These are phyloP conservation scores for Cydia strobilella DNA, from an alignment of 1,140 invertebrate species.

Conservation along the genomic window DNA sequence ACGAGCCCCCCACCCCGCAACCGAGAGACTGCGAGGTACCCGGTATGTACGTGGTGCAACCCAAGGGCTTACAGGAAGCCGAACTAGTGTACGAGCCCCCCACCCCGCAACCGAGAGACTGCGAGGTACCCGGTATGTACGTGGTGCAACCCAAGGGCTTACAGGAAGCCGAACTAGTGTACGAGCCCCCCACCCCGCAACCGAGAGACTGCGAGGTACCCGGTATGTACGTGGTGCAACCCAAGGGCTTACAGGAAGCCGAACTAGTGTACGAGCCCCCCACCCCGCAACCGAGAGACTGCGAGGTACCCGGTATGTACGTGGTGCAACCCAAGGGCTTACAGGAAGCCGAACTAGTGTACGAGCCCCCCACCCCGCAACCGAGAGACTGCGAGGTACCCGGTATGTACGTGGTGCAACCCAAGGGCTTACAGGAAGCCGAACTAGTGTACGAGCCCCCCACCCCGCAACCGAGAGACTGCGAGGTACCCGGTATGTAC, in stretches of 20 bases:
- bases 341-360: conserved; percentile 91
- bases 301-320: conserved; percentile 51
- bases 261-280: conserved; percentile 86
- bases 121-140: conserved; percentile 79
- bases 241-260: conserved; percentile 93
- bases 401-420: too few relatives aligned
- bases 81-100: conserved; percentile 86
- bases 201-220: background rate
- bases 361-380: conserved; percentile 75
- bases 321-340: conserved; percentile 93
- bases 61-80: conserved; percentile 93
- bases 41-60: conserved; percentile 89
- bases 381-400: background rate
- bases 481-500: too few relatives aligned
- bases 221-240: conserved; percentile 85
- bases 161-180: conserved; percentile 91
- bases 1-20: conserved; percentile 75
- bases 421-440: too few relatives aligned
- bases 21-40: background rate
- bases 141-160: conserved; percentile 93
- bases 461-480: too few relatives aligned
- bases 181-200: conserved; percentile 75
- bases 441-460: too few relatives aligned
- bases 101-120: background rate
- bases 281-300: background rate